Percentiles rank a stretch among this genome's conserved stretches.
phyloP scores from a whole-genome alignment of 2,113 vertebrate genomes.

The Elanoides forficatus region DNA sequence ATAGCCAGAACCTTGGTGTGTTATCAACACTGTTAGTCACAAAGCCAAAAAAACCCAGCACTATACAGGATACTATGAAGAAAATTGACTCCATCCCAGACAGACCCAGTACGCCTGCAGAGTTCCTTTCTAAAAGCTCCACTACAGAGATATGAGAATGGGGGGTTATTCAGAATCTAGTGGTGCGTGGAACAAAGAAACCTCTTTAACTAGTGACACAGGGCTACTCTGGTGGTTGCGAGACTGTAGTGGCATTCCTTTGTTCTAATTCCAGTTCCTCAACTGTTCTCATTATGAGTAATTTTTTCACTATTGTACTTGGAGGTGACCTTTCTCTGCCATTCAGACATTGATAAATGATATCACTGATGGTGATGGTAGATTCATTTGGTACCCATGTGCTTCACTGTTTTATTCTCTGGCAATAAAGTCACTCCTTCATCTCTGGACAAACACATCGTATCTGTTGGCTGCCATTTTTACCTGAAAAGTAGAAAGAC shows the following conservation, averaged over 20 bases:
- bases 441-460: not conserved
- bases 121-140: not conserved
- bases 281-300: not conserved
- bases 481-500: not conserved
- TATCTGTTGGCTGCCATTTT: not conserved
- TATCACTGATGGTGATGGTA: not conserved
- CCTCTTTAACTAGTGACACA: not conserved
- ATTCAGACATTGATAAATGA: not conserved
- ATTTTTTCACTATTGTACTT: not conserved
- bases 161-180: not conserved
- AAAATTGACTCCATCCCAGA: not conserved
- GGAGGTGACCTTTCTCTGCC: not conserved
- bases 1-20: not conserved
- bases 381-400: not conserved
- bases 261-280: not conserved
- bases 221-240: not conserved
- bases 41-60: not conserved
- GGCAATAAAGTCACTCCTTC: not conserved
- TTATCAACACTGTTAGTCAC: not conserved
- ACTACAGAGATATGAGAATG: not conserved
- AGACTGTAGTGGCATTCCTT: not conserved
- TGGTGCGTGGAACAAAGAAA: not conserved
- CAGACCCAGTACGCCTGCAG: not conserved
- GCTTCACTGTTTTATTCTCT: not conserved
- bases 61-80: not conserved